These are phyloP conservation scores for Diplolepis rosae DNA, from an alignment of 2,888 invertebrate species.

Conservation along the genomic window DNA sequence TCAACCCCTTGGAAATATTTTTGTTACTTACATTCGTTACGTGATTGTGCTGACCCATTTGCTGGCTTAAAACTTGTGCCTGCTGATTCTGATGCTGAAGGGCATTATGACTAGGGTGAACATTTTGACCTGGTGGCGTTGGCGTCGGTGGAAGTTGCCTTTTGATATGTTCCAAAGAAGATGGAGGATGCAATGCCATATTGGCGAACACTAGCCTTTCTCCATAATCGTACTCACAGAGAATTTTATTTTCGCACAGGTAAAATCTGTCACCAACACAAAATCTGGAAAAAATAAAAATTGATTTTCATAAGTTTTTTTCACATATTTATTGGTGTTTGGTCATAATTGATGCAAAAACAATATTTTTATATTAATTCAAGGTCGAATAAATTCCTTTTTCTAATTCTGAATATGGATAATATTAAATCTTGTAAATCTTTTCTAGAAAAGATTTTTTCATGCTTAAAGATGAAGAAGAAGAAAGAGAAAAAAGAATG, in stretches of 20 bases:
- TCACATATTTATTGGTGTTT: too few species aligned
- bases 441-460: not conserved
- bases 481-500: not conserved
- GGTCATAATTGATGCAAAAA: too few species aligned
- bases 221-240: conserved; percentile 98
- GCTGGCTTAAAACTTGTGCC: conserved; percentile 66
- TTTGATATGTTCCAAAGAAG: conserved; percentile 85
- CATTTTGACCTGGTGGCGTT: conserved; percentile 65
- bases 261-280: conserved; percentile 98
- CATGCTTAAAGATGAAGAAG: not conserved
- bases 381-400: not conserved
- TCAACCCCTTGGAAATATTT: not conserved
- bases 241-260: conserved; percentile 96
- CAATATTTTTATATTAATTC: too few species aligned
- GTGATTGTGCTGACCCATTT: conserved; percentile 69
- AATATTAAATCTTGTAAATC: not conserved
- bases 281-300: conserved; percentile 80
- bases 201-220: conserved; percentile 96
- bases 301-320: not conserved
- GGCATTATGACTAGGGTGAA: conserved; percentile 67
- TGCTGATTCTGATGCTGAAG: conserved; percentile 62
- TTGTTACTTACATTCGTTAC: conserved; percentile 67
- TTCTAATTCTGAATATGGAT: not conserved
- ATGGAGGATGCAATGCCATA: conserved; percentile 91
- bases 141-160: conserved; percentile 77